Evolutionary conservation across 2,888 invertebrate species (phyloP), one percentile per base, ranked within the genome.

Genomic region (Andrena dorsata): DNA sequence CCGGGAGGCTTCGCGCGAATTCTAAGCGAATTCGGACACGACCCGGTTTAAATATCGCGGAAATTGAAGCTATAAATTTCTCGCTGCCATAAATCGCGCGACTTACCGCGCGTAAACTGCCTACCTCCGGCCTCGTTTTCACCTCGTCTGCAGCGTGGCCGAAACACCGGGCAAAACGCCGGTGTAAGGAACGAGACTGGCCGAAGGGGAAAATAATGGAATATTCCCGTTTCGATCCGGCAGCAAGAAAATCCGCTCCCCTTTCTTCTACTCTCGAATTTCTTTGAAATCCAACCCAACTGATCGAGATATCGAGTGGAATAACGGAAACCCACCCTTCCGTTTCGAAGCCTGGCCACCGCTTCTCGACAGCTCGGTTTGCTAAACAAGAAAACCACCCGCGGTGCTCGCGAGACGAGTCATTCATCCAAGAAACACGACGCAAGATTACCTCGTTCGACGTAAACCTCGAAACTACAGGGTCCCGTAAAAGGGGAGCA

Each of bases 31-130:
- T 20, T 84, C 70, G 63, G 65, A 73, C 81, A 68, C 73, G 86
- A 75, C 58, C 56, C 76, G 81, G 88, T 90, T 90, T 92, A 90
- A 92, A 91, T 90, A 92, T 90, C 91, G 77, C 91, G 92, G 92
- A 92, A 92, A 92, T 92, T 92, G 92, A 92, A 91, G 86, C 90
- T 89, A 92, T 92, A 92, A 92, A 92, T 92, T 92, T 89, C 87
- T 76, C 86, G 80, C 68, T 83, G 86, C 90, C 90, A 89, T 91
- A 91, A 92, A 92, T 92, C 89, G 72, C 71, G 80, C 84, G 84
- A 83, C 80, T 89, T 88, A 86, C 87, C 70, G 85, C 88, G 88
- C 86, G 90, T 88, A 90, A 89, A 88, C 89, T 86, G 58, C 64
- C 71, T 64, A 10, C 23, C 73, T 28, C 20, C 65, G 16, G n/a